Evolutionary conservation across 1,140 invertebrate species (phyloP).

Genomic region (Scaptodrosophila lebanonensis): DNA sequence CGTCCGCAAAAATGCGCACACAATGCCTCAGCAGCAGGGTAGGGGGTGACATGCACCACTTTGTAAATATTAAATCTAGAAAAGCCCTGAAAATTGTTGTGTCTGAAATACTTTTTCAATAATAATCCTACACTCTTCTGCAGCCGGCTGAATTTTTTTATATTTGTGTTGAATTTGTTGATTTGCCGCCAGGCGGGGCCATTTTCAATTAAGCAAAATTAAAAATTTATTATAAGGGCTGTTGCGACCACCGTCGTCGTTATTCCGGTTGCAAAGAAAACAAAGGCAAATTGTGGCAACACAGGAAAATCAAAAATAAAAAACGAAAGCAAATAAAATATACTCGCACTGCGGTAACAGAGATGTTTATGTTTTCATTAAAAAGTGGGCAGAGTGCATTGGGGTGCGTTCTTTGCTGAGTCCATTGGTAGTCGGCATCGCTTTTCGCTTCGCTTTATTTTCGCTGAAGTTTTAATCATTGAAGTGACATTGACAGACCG

Average conservation of each 20-base stretch:
- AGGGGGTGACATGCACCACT: background rate
- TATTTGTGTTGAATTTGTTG: slow-evolving; percentile 7
- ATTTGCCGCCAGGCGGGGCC: slow-evolving; percentile 28
- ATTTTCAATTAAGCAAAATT: slow-evolving; percentile 75
- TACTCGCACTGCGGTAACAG: slow-evolving; percentile 47
- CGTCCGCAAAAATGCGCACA: slow-evolving; percentile 4
- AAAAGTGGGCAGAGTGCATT: too few species aligned
- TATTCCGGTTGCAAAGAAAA: slow-evolving; percentile 56
- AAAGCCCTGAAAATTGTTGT: too few species aligned
- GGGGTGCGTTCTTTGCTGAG: slow-evolving; percentile 19
- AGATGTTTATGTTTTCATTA: slow-evolving; percentile 69
- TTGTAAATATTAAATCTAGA: slow-evolving; percentile 19
- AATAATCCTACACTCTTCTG: slow-evolving; percentile 35
- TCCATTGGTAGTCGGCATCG: slow-evolving; percentile 4
- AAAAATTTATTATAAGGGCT: slow-evolving; percentile 63
- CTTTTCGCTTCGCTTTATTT: slow-evolving; percentile 37
- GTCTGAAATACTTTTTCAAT: slow-evolving; percentile 21
- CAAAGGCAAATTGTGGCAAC: slow-evolving; percentile 41
- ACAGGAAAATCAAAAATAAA: slow-evolving; percentile 26
- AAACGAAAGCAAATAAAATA: slow-evolving; percentile 32
- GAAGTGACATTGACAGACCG: slow-evolving; percentile 65
- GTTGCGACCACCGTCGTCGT: slow-evolving; percentile 26
- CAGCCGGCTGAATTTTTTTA: slow-evolving; percentile 22
- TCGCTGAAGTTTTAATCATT: slow-evolving; percentile 69
- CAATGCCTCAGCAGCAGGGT: background rate